phyloP scores from a whole-genome alignment of 1,140 invertebrate species.

The Sycobia sp. region DNA sequence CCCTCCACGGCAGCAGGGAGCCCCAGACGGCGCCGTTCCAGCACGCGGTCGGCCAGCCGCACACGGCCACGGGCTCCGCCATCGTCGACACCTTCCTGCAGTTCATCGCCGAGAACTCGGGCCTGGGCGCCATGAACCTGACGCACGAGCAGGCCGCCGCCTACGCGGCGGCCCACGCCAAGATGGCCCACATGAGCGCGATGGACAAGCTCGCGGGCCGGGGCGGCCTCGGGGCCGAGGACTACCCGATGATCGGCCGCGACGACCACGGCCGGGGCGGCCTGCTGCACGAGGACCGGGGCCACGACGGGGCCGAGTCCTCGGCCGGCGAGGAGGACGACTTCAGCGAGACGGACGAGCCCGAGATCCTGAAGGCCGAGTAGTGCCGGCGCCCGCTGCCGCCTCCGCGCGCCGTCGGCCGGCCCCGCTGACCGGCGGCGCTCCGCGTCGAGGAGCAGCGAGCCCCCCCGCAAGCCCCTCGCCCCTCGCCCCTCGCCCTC shows the following conservation, averaged over 20 bases:
- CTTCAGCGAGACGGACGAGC: slow-evolving; percentile 55
- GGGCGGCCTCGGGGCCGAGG: slow-evolving; percentile 42
- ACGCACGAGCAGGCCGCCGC: slow-evolving; percentile 61
- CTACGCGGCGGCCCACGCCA: slow-evolving; percentile 69
- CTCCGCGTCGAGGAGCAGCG: not conserved
- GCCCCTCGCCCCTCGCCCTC: no score
- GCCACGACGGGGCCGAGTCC: slow-evolving; percentile 40
- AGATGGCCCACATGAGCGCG: slow-evolving; percentile 73
- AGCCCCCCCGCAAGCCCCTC: no score
- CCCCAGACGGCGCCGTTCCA: slow-evolving; percentile 59
- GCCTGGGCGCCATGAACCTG: slow-evolving; percentile 59
- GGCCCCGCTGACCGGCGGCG: not conserved
- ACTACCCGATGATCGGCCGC: slow-evolving; percentile 54
- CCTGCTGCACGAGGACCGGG: slow-evolving; percentile 48
- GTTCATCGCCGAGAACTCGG: slow-evolving; percentile 80
- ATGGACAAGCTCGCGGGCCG: slow-evolving; percentile 59
- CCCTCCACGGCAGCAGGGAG: slow-evolving; percentile 67
- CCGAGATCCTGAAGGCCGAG: slow-evolving; percentile 52
- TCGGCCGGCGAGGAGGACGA: slow-evolving; percentile 56
- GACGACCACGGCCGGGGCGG: slow-evolving; percentile 52
- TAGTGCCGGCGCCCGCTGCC: slow-evolving; percentile 35
- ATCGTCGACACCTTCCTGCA: slow-evolving; percentile 84
- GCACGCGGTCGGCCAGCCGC: slow-evolving; percentile 41
- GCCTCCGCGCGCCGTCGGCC: not conserved
- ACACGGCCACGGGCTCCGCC: slow-evolving; percentile 71